Evolutionary conservation across 2,113 vertebrate genomes (phyloP), one percentile per base, ranked within the genome.

Genomic region (Dasyprocta punctata): DNA sequence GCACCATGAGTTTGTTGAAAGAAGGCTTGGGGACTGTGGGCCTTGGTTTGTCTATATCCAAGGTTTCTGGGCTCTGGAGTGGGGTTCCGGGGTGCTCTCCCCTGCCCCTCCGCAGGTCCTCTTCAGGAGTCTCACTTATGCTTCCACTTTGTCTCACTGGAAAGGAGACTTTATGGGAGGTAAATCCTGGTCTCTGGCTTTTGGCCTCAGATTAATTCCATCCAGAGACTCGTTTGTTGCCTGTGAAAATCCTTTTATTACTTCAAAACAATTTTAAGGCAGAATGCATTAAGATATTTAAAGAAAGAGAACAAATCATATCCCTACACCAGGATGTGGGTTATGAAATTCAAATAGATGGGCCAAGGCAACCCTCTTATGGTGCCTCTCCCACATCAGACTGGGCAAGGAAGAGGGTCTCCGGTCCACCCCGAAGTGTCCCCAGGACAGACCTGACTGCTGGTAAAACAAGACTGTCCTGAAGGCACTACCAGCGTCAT

Each of bases 271-370:
- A 97, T 96, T 97, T 98, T 95, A 95, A 97, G 84, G 96, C 84
- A 98, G 97, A 98, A 97, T 97, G 92, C 97, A 97, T 97, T 97
- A 97, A 93, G 95, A 98, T 97, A 97, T 97, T 97, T 97, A 97
- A 98, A 98, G 97, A 98, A 98, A 97, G 98, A 98, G 78, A 90
- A 97, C 97, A 98, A 98, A 95, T 90, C 67, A 63, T 95, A 96
- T 93, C 96, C 91, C 95, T 96, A 95, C 89, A 97, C 95, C 81
- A 96, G 91, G 87, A 97, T 92, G 95, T 94, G 97, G 97, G 98
- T 98, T 98, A 98, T 96, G 98, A 98, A 98, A 98, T 95, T 98
- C 98, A 98, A 98, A 96, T 97, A 97, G 96, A 97, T 96, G 96
- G 98, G 97, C 98, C 97, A 96, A 94, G 96, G 97, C 98, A 98